phyloP scores from a whole-genome alignment of 2,113 vertebrate species.

The Crocuta crocuta region DNA sequence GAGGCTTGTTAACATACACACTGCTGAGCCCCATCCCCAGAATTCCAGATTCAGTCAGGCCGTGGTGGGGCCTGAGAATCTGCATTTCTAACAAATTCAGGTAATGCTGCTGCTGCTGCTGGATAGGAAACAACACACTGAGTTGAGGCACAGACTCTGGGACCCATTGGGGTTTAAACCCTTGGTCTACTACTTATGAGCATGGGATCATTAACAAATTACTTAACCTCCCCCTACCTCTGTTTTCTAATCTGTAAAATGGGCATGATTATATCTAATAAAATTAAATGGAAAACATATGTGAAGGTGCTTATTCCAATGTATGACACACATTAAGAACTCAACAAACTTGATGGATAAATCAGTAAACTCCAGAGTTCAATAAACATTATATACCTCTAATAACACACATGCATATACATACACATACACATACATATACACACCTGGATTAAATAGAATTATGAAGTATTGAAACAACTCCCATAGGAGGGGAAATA shows the following conservation, averaged over 20 bases:
- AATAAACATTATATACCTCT: background rate
- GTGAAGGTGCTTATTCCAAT: background rate
- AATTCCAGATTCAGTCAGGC: background rate
- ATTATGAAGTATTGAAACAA: constrained; percentile 33
- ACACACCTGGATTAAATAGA: background rate
- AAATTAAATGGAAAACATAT: background rate
- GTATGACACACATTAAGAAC: background rate
- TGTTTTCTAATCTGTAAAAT: constrained; percentile 22
- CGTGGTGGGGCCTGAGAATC: background rate
- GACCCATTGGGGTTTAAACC: background rate
- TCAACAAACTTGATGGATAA: background rate
- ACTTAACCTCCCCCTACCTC: background rate
- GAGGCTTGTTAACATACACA: background rate
- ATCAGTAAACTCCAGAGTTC: background rate
- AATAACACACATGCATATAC: background rate
- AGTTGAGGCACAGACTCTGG: background rate
- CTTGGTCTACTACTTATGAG: background rate
- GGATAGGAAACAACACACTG: background rate
- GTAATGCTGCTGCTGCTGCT: background rate
- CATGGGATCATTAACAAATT: background rate
- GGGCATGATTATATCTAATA: background rate
- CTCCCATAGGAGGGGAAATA: background rate
- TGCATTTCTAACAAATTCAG: background rate
- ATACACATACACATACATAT: background rate
- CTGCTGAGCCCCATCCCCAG: background rate